These are phyloP conservation scores for Machimus atricapillus DNA, from an alignment of 2,888 invertebrate genomes.

Conservation along the genomic window DNA sequence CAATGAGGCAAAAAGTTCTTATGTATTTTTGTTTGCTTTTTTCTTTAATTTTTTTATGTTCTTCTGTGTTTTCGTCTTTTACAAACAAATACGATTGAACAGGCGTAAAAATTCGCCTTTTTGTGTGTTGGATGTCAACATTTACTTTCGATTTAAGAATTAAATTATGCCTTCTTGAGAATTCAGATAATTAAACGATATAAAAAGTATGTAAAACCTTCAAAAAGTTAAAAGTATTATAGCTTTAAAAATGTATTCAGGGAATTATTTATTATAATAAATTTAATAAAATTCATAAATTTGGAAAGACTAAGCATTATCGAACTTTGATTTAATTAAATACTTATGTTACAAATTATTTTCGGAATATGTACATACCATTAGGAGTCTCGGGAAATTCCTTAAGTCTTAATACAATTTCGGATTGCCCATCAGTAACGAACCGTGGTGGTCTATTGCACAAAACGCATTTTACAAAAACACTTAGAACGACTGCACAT, in stretches of 20 bases:
- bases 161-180: not conserved
- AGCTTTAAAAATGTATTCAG: too few relatives aligned
- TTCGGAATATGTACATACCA: conserved; percentile 70
- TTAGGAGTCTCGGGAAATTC: conserved; percentile 86
- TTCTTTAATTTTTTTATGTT: not conserved
- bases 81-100: not conserved
- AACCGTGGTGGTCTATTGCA: conserved; percentile 87
- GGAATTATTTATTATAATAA: too few relatives aligned
- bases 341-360: not conserved
- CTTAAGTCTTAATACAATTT: conserved; percentile 87
- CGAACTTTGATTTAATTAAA: too few relatives aligned
- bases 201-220: too few relatives aligned
- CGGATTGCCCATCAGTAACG: conserved; percentile 85
- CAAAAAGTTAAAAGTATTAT: too few relatives aligned
- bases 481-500: conserved; percentile 16
- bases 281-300: too few relatives aligned
- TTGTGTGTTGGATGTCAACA: not conserved
- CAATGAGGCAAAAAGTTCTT: not conserved
- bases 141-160: not conserved
- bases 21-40: not conserved
- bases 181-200: too few relatives aligned
- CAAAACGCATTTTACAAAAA: conserved; percentile 5
- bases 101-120: not conserved
- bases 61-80: not conserved
- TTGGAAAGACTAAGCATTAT: too few relatives aligned